These are phyloP conservation scores for Chondrilla cf. caribensis DNA, from an alignment of 37 sponge, comb jelly and placozoan genomes.

Conservation along the genomic window DNA sequence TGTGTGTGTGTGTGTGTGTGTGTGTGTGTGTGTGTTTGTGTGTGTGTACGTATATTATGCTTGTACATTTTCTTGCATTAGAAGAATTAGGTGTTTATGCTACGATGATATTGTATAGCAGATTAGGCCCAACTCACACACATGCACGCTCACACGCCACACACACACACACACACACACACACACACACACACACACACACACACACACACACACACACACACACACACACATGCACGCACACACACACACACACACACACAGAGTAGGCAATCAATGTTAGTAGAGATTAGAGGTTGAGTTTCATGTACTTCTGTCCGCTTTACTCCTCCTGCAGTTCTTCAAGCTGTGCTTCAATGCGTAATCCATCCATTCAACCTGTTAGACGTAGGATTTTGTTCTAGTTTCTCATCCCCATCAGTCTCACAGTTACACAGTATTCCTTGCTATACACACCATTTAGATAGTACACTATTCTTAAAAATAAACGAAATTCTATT, in stretches of 20 bases:
- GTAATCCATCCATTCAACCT: background rate
- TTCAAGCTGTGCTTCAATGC: conserved; percentile 48
- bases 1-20: background rate
- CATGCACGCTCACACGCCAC: too few relatives aligned
- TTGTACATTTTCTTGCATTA: background rate
- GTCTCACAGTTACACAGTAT: background rate
- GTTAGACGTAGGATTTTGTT: background rate
- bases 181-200: too few relatives aligned
- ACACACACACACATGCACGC: too few relatives aligned
- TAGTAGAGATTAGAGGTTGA: too few relatives aligned
- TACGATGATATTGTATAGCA: too few relatives aligned
- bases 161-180: too few relatives aligned
- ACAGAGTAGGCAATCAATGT: too few relatives aligned
- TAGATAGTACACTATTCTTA: background rate
- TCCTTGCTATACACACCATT: background rate
- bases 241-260: too few relatives aligned
- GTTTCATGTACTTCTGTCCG: background rate
- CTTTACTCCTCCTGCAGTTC: conserved; percentile 34
- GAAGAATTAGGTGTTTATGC: background rate
- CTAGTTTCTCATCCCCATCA: background rate
- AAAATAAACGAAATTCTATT: background rate
- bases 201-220: too few relatives aligned
- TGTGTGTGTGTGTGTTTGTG: background rate
- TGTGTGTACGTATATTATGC: background rate
- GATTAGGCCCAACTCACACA: too few relatives aligned